Evolutionary conservation across 2,888 invertebrate genomes (phyloP), one percentile per base, ranked within the genome.

Genomic region (Pammene fasciana): DNA sequence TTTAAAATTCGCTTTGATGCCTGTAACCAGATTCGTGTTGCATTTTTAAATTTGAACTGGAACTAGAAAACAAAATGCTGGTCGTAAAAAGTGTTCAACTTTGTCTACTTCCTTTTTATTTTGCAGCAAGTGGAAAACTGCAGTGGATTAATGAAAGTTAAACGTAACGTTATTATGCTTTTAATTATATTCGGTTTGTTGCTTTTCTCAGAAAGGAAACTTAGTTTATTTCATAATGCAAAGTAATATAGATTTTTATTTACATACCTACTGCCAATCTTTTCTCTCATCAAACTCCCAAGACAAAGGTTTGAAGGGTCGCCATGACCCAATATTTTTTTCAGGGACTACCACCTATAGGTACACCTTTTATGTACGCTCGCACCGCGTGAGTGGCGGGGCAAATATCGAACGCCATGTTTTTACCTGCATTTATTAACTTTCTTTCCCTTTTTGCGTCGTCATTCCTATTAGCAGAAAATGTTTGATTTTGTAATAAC

Each of bases 1-100:
- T 60, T 62, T 60, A 65, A 64, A 68, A 66, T 62, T 62, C 59
- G 66, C 61, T 71, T 65, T 68, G 56, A 62, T 68, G 11, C 74
- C 75, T 75, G 67, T 70, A 75, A 76, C 73, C 73, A 72, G 74
- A 67, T 74, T 74, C 59, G 73, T 60, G 67, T 71, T 71, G 74
- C 71, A 61, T 67, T 55, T 64, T 59, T 41, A 36, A 46, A 52
- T 52, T 56, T 18, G 10, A 9, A 16, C 18, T 45, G 43, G 26
- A 52, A 52, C 36, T 48, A 36, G 26, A 14, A 59, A 65, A 64
- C 26, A 38, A 36, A 64, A 67, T 54, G 16, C 16, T 10, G n/a
- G 55, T 26, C 16, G 13, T 14, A 45, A 16, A 52, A 50, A 43
- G 26, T 8, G 10, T 38, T 36, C 7, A 64, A 43, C 14, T 34